phyloP scores from a whole-genome alignment of 2,113 vertebrate genomes.

The Lepisosteus oculatus region DNA sequence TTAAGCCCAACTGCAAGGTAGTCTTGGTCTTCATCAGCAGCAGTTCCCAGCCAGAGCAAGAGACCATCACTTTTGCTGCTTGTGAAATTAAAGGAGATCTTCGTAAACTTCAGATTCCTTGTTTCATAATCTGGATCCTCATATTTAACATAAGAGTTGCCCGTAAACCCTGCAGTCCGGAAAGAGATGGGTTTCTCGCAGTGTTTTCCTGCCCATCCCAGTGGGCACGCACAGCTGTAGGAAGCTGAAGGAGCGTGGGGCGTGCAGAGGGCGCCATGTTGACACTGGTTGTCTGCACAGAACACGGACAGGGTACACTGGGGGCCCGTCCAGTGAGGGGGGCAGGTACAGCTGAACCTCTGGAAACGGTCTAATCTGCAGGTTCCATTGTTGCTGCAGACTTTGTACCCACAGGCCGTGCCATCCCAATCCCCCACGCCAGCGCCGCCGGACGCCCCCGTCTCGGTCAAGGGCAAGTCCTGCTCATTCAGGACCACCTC shows the following conservation, averaged over 20 bases:
- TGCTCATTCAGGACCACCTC: constrained; percentile 67
- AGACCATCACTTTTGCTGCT: constrained; percentile 58
- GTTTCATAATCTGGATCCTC: constrained; percentile 60
- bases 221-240: constrained; percentile 68
- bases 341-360: constrained; percentile 69
- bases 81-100: constrained; percentile 72
- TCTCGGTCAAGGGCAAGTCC: constrained; percentile 70
- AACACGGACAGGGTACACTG: constrained; percentile 62
- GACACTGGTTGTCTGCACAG: constrained; percentile 64
- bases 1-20: constrained; percentile 76
- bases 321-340: constrained; percentile 58
- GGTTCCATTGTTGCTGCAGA: constrained; percentile 70
- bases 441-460: constrained; percentile 62
- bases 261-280: constrained; percentile 60
- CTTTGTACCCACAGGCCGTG: constrained; percentile 71
- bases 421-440: constrained; percentile 83
- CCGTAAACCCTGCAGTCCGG: constrained; percentile 62
- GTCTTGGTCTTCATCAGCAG: constrained; percentile 73
- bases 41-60: constrained; percentile 77
- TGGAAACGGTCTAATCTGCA: constrained; percentile 46
- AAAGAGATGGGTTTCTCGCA: constrained; percentile 60
- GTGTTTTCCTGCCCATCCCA: constrained; percentile 70
- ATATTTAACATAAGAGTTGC: constrained; percentile 78
- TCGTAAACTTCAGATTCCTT: constrained; percentile 65
- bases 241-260: constrained; percentile 41